phyloP scores from a whole-genome alignment of 2,888 invertebrate species.

The Mythimna vitellina region DNA sequence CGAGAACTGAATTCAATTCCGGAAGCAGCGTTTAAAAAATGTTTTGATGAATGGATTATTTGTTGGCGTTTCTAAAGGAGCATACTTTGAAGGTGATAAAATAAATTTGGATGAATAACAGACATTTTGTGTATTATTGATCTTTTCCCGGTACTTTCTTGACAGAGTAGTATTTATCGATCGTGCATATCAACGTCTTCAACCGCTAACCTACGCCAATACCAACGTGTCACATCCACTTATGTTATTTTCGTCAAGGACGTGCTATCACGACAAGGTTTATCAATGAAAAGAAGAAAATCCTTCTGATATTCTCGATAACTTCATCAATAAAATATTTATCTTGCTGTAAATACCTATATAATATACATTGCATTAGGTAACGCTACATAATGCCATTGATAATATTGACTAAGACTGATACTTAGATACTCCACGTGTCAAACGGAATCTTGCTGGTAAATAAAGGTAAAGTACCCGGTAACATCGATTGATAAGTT shows the following conservation, averaged over 20 bases:
- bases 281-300: conserved; percentile 17
- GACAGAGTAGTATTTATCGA: too few species aligned
- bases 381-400: background rate
- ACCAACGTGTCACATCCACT: background rate
- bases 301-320: conserved; percentile 20
- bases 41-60: too few species aligned
- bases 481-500: conserved; percentile 8
- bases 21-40: too few species aligned
- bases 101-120: too few species aligned
- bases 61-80: too few species aligned
- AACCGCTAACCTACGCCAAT: background rate
- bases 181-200: background rate
- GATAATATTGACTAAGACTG: background rate
- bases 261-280: background rate
- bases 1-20: too few species aligned
- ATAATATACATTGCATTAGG: conserved; percentile 9
- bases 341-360: background rate
- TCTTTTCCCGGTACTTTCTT: too few species aligned
- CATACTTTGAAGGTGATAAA: too few species aligned
- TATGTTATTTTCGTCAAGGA: background rate
- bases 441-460: conserved; percentile 4
- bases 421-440: conserved; percentile 7
- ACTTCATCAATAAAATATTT: background rate
- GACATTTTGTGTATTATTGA: too few species aligned
- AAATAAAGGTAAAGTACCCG: background rate